Base-by-base conservation (phyloP, 2,888 invertebrate genomes). In the Lasioglossum pauxillum region DNA sequence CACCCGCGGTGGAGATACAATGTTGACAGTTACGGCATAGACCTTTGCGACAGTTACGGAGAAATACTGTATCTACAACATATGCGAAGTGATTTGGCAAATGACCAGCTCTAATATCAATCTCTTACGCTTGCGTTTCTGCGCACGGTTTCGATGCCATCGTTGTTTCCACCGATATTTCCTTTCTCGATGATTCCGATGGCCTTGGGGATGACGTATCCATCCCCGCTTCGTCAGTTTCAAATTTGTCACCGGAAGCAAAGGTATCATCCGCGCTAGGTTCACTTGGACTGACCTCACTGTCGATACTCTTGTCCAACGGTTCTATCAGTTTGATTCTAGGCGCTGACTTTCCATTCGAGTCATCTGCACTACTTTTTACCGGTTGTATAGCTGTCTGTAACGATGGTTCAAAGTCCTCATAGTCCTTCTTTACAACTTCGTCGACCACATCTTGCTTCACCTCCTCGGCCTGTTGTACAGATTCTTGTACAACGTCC, bases 41-140 rank as follows among this genome's bases (percentile, higher is more conserved):
- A 46, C 5, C 46, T 46, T 46, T 16, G 46, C 5, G 46, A 46
- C 46, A 46, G 46, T 46, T 46, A 16, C 46, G 16, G 16, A 46
- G 16, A 46, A 5, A 46, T 16, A 16, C 5, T 16, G 46, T 16
- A 46, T 16, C 46, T 46, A 46, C 14, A 14, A 46, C 4, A 46
- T 4, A 14, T 46, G 46, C 5, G 16, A 1, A 46, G 16, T 46
- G 19, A 19, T 53, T 2, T 8, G 53, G 19, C 49, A 23, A 53
- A 53, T 49, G 49, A 8, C 1, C 19, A 7, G 49, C 53, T n/a
- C 0, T 12, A 69, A 69, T 35, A 41, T 41, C 1, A 23, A 73
- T 73, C 12, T 31, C 82, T 82, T 75, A 82, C 82, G 77, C 67
- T n/a, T 84, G 84, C 2, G 77, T 84, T 74, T 57, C 83, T 7